Base-by-base conservation (phyloP, 2,888 invertebrate genomes). In the Eilema sororculum region DNA sequence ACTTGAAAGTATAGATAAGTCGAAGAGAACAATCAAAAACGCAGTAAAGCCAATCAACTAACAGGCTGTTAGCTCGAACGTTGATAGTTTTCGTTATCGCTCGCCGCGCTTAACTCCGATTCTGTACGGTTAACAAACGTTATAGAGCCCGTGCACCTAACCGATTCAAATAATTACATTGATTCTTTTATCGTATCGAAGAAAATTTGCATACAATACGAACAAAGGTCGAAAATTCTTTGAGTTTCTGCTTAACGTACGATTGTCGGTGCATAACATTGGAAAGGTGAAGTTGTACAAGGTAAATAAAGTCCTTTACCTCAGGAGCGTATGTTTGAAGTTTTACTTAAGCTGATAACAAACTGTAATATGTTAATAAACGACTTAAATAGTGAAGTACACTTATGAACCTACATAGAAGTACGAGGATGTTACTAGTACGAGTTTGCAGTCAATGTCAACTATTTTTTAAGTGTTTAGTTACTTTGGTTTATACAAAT, bases 21-120 rank as follows among this genome's bases (percentile, higher is more conserved):
- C 76, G 78, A 73, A 68, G 68, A 75, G 74, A 75, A 73, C 66
- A 72, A 73, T 72, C 24, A 57, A 65, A 78, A 37, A 12, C 56
- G 75, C 71, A 68, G 37, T 22, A 67, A 52, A 60, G 25, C 65
- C 65, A 77, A 80, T 77, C 80, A 72, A 71, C 71, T 78, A 76
- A 74, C 77, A 71, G 68, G 59, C 65, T 69, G 75, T 78, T 78
- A 74, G 73, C 69, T 57, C 25, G 76, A 66, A 71, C 68, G 80
- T 76, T 84, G 86, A 86, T 87, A 88, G 81, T 77, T 82, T 83
- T 81, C 79, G 83, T 91, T 91, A 92, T 91, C 91, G 86, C 78
- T 67, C 69, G 79, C 78, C 85, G 86, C 84, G 80, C 78, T 87
- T 87, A 89, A 89, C 86, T 82, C 77, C 81, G 83, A 87, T 87